These are phyloP conservation scores for Liolophura sinensis DNA, from an alignment of 1,140 invertebrate genomes.

Conservation along the genomic window DNA sequence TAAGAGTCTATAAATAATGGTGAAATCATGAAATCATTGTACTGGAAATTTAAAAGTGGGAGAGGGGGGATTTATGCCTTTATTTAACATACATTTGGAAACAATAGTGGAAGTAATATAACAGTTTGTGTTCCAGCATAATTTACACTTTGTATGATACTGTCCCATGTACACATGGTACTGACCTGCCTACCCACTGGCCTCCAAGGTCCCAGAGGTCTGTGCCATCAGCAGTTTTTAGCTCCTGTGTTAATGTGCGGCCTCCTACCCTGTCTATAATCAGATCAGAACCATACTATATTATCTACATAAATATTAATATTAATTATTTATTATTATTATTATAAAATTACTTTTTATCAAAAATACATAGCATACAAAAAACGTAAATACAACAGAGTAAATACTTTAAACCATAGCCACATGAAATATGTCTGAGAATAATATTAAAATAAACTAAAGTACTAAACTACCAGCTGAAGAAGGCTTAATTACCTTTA, in stretches of 20 bases:
- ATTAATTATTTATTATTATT: background rate
- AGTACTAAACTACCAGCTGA: background rate
- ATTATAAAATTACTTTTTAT: no score
- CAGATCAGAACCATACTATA: constrained; percentile 3
- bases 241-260: constrained; percentile 40
- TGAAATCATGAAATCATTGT: no score
- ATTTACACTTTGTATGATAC: background rate
- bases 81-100: no score
- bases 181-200: constrained; percentile 54
- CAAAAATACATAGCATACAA: background rate
- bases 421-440: constrained; percentile 1
- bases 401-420: background rate
- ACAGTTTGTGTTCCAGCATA: background rate
- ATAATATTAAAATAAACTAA: background rate
- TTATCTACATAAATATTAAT: background rate
- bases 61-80: background rate
- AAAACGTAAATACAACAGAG: background rate
- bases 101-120: no score
- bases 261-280: constrained; percentile 52
- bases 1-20: no score
- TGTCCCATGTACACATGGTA: background rate
- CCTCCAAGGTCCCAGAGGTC: constrained; percentile 54
- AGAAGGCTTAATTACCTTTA: constrained; percentile 36
- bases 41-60: background rate
- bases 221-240: constrained; percentile 35